A percentile compares a stretch with the other conserved stretches of the same genome.
phyloP scores from a whole-genome alignment of 2,797 vertebrate species.

The Lerista edwardsae region DNA sequence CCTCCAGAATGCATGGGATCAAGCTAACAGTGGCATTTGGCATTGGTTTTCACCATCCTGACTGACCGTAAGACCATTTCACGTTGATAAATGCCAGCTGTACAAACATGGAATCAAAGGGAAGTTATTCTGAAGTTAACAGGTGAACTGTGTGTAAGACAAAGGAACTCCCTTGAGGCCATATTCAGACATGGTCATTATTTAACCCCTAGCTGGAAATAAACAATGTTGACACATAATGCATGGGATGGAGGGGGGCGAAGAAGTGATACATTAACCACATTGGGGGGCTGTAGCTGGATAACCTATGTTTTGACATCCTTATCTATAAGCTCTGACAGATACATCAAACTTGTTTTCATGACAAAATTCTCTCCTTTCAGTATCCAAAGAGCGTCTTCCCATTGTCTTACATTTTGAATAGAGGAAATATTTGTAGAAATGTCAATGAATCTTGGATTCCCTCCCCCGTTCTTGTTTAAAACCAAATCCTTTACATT shows the following conservation, averaged over 20 bases:
- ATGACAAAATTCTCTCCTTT: conserved; percentile 70
- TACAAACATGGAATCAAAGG: conserved; percentile 68
- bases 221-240: conserved; percentile 71
- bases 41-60: conserved; percentile 35
- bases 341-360: conserved; percentile 73
- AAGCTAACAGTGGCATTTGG: conserved; percentile 48
- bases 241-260: neutral
- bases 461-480: neutral
- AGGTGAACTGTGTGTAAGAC: conserved; percentile 72
- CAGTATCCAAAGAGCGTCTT: conserved; percentile 70
- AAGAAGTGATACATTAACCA: conserved; percentile 19
- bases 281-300: conserved; percentile 52
- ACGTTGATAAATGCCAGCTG: conserved; percentile 72
- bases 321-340: conserved; percentile 75
- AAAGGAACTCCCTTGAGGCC: conserved; percentile 71
- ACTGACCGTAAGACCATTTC: conserved; percentile 60
- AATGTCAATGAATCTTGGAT: conserved; percentile 50
- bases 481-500: conserved; percentile 54
- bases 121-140: conserved; percentile 72
- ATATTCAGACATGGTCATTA: conserved; percentile 74
- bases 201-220: conserved; percentile 76
- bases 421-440: conserved; percentile 65
- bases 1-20: conserved; percentile 37
- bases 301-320: conserved; percentile 75
- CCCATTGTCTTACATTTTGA: conserved; percentile 58